Percentiles rank a stretch among this genome's conserved stretches.
Conservation (phyloP, 2,888 invertebrate genomes). For the Yponomeuta cagnagella region DNA sequence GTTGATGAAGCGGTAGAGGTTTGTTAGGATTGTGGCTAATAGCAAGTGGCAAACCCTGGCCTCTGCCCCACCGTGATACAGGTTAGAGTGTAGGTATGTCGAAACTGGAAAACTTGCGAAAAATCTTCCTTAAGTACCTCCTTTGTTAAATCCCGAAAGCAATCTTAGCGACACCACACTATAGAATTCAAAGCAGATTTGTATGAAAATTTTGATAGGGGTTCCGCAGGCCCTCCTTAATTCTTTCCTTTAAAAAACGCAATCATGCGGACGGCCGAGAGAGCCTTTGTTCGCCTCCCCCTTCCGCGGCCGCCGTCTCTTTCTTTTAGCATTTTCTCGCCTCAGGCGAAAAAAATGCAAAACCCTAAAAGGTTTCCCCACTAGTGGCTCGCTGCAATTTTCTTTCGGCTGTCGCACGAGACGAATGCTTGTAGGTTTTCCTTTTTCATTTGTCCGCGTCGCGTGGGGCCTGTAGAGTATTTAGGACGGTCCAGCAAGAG, state of each 20-base stretch:
- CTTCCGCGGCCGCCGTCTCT: constrained; percentile 24
- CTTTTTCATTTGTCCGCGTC: constrained; percentile 24
- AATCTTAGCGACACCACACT: not conserved
- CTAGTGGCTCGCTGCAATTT: constrained; percentile 23
- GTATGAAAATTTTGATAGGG: constrained; percentile 1
- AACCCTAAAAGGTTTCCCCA: constrained; percentile 34
- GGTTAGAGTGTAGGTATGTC: not conserved
- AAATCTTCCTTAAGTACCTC: not conserved
- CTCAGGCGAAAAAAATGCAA: constrained; percentile 45
- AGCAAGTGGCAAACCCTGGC: no score
- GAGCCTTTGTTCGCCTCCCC: constrained; percentile 41
- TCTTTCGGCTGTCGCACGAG: constrained; percentile 22
- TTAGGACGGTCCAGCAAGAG: constrained; percentile 16
- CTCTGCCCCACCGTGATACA: not conserved
- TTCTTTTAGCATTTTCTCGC: constrained; percentile 53
- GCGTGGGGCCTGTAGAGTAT: constrained; percentile 19
- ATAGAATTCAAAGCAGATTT: not conserved
- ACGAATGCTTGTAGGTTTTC: constrained; percentile 23
- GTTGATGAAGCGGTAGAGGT: no score
- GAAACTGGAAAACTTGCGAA: no score
- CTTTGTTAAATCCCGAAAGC: not conserved
- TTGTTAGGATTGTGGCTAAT: no score
- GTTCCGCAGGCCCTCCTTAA: not conserved
- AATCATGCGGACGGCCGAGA: constrained; percentile 46
- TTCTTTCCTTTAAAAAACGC: constrained; percentile 32